phyloP scores from a whole-genome alignment of 2,888 invertebrate species.

The Didymodactylos carnosus region DNA sequence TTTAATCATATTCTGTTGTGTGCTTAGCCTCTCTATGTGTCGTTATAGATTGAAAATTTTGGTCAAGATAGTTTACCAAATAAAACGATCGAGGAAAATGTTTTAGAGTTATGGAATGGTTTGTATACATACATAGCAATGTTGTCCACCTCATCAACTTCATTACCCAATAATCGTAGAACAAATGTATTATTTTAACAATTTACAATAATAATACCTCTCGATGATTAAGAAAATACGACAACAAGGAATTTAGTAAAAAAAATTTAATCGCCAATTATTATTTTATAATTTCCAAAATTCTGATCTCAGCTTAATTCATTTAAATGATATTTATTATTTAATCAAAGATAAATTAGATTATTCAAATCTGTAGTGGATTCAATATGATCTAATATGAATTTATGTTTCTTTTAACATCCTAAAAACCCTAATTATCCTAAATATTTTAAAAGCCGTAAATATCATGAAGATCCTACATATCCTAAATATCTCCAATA shows the following conservation, averaged over 20 bases:
- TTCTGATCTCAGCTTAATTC: not conserved
- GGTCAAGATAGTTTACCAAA: not conserved
- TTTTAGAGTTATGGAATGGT: not conserved
- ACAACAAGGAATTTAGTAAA: no score
- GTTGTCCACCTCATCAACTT: not conserved
- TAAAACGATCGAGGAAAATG: not conserved
- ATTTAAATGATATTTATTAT: constrained; percentile 20
- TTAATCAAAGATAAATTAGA: constrained; percentile 81
- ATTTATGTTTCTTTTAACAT: constrained; percentile 60
- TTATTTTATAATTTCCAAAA: not conserved
- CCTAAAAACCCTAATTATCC: no score
- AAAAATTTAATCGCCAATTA: not conserved
- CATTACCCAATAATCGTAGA: not conserved
- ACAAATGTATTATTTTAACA: not conserved
- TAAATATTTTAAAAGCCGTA: no score
- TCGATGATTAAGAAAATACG: not conserved
- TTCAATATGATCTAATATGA: constrained; percentile 69
- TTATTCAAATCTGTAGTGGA: constrained; percentile 61
- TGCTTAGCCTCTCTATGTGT: not conserved
- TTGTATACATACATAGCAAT: not conserved
- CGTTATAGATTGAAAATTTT: not conserved
- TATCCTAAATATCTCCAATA: no score
- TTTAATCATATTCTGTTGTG: no score
- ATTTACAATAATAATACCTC: not conserved
- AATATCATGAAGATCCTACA: no score